Base-by-base conservation (phyloP, 2,113 vertebrate species). In the Candoia aspera region DNA sequence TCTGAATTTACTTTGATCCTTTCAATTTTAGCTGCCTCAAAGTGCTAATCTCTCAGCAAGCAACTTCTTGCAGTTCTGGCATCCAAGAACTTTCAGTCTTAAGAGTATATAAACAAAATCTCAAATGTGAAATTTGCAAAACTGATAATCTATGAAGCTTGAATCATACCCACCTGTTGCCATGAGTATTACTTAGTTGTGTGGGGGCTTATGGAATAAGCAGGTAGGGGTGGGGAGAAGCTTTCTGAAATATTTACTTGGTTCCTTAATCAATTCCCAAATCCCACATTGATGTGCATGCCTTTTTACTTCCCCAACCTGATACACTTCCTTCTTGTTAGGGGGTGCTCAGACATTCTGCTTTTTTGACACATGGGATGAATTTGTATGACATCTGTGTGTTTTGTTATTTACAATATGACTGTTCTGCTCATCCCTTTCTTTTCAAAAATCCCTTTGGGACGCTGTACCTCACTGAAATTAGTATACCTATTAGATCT, bases 341-440 rank as follows among this genome's bases (percentile, higher is more conserved):
- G 73, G 0, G 0, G 26, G 0, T 1, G 46, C 0, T 93, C 84
- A 0, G 83, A 93, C 89, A 8, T 0, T 15, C 92, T 94, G 58
- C 96, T 96, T 96, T 92, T 91, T 95, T 93, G 94, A 95, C 93
- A 96, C 93, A 93, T 83, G 92, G 91, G 90, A 95, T 95, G 91
- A 95, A 93, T 95, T 94, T 58, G 92, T 94, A 93, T 93, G 95
- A 96, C 93, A 96, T 94, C 96, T 96, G 93, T 15, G 95, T 95
- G 89, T 88, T 88, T 49, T 94, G 90, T 96, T 95, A 93, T 96
- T 96, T 96, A 93, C 95, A 96, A 96, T 96, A 95, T 95, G 95
- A 97, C 96, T 96, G 92, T 91, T 46, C 24, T 73, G 89, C 46
- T 62, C 37, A 53, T 86, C 54, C 1, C 29, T 87, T 37, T 57